Percentiles rank a stretch among this genome's conserved stretches.
These are phyloP conservation scores for Xenus cinereus DNA, from an alignment of 2,113 vertebrate genomes.

Conservation along the genomic window DNA sequence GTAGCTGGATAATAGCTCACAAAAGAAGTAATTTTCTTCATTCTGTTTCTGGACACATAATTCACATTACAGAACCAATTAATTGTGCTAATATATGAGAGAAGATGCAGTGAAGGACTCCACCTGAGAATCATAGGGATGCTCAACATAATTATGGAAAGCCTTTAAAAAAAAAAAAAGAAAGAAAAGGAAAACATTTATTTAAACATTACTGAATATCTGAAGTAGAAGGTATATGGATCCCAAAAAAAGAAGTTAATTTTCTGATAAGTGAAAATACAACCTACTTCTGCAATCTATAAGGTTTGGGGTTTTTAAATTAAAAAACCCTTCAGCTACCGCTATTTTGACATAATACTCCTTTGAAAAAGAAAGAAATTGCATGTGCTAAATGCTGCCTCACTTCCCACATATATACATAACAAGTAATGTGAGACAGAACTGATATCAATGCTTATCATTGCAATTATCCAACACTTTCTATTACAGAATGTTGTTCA, in stretches of 20 bases:
- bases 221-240: neutral
- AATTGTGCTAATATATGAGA: neutral
- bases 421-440: neutral
- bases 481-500: neutral
- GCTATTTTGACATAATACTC: neutral
- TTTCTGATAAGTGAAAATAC: neutral
- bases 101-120: neutral
- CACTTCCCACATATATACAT: neutral
- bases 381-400: neutral
- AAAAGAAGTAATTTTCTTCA: neutral
- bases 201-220: neutral
- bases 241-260: neutral
- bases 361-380: neutral
- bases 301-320: neutral
- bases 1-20: neutral
- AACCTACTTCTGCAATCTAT: neutral
- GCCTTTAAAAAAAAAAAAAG: rapidly evolving
- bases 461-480: neutral
- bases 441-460: neutral
- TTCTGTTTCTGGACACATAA: neutral
- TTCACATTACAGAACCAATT: neutral
- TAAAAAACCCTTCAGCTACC: neutral
- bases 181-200: neutral
- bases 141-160: neutral
- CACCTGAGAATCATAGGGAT: neutral